phyloP scores from a whole-genome alignment of 2,113 vertebrate species.

The Brevimyrus niger region DNA sequence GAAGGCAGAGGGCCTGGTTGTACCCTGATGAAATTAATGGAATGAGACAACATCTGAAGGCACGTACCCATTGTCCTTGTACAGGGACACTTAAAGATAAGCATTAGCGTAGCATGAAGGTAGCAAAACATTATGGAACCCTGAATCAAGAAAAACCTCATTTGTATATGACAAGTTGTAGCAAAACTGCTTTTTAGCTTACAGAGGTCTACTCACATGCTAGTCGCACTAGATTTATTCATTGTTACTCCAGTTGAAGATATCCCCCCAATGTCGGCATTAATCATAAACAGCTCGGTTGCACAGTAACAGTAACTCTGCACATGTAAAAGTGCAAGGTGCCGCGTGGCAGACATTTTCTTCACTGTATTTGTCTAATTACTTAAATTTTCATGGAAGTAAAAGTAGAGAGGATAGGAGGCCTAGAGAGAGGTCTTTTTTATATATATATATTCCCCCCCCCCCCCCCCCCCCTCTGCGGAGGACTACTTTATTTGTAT shows the following conservation, averaged over 20 bases:
- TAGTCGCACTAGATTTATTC: not conserved
- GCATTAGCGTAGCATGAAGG: slow-evolving; percentile 8
- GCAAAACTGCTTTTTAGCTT: not conserved
- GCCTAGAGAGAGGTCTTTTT: too few relatives aligned
- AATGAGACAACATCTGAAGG: not conserved
- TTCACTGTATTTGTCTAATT: not conserved
- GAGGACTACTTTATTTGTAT: too few relatives aligned
- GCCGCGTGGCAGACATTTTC: not conserved
- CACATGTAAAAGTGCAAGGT: not conserved
- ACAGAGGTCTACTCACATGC: not conserved
- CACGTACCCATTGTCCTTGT: not conserved
- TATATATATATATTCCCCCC: too few relatives aligned
- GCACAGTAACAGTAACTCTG: not conserved
- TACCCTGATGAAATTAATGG: not conserved
- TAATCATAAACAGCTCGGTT: not conserved
- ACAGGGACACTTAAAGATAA: not conserved
- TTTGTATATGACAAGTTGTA: not conserved
- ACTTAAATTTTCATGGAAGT: not conserved
- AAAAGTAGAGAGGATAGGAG: not conserved
- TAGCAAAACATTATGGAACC: not conserved
- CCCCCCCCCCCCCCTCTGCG: too few relatives aligned
- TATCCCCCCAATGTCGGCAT: not conserved
- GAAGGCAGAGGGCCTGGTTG: not conserved
- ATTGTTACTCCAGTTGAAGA: not conserved
- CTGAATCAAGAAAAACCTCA: not conserved